A percentile compares a stretch with the other conserved stretches of the same genome.
Conservation (phyloP, 2,113 vertebrate genomes). For the Limanda limanda region DNA sequence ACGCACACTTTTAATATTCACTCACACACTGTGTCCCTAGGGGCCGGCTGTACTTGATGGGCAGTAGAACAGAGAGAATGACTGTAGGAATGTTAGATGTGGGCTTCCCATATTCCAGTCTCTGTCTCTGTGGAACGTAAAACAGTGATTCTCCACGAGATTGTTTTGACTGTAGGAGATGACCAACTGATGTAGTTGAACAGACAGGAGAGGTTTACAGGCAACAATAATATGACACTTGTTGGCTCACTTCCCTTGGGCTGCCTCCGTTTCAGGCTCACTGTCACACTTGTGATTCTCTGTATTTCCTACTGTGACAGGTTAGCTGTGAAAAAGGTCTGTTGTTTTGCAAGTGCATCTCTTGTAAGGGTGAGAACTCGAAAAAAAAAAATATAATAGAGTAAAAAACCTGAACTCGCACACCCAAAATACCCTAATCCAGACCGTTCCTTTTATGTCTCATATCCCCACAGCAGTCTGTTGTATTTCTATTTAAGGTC, state of each 20-base stretch:
- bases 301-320: too few species aligned
- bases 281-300: too few species aligned
- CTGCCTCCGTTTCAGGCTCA: too few species aligned
- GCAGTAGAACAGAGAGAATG: conserved; percentile 9
- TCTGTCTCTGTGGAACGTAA: conserved; percentile 6
- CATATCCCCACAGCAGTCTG: conserved; percentile 5
- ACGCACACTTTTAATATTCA: conserved; percentile 21
- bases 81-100: too few species aligned
- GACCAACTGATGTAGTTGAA: too few species aligned
- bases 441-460: conserved; percentile 13
- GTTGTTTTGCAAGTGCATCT: too few species aligned
- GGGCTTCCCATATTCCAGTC: background rate
- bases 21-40: conserved; percentile 3
- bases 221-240: too few species aligned
- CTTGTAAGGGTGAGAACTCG: background rate
- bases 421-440: background rate
- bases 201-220: too few species aligned
- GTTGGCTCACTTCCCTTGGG: too few species aligned
- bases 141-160: background rate
- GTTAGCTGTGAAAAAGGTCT: too few species aligned
- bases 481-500: conserved; percentile 29
- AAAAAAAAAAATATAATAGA: background rate
- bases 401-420: background rate
- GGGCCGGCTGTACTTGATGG: conserved; percentile 28
- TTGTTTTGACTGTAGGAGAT: background rate